Base-by-base conservation (phyloP, 2,797 vertebrate species). In the Pampus argenteus region DNA sequence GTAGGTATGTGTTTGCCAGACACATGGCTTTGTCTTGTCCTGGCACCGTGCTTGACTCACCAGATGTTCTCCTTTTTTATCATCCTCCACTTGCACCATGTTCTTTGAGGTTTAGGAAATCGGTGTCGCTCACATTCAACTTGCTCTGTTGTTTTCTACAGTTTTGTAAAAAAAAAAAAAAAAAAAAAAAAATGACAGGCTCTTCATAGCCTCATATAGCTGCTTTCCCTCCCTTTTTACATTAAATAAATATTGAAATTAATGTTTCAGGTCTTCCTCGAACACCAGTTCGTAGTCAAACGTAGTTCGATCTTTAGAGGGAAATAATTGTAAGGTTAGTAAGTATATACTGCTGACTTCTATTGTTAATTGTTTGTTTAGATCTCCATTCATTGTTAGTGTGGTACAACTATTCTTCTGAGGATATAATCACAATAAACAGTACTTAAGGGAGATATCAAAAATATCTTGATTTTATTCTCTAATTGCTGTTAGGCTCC, bases 21-120 rank as follows among this genome's bases (percentile, higher is more conserved):
- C 92, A 90, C 90, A 91, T 88, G 91, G 92, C 90, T 94, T 93
- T 92, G 91, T 94, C 90, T 93, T 84, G 90, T 94, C 93, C 91
- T 94, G 95, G 93, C 95, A 93, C 90, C 9, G 74, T 60, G 85
- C 90, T 93, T 79, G 44, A 71, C 90, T 91, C 91, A 92, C 93
- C 95, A 95, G 95, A 95, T 95, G 94, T 95, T 95, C 93, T 91
- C 83, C 90, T 92, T 92, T 92, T 93, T 95, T 94, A 94, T 94
- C 94, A 88, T 92, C 90, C 87, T 92, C 89, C 90, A 87, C 87
- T 93, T 87, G 90, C 79, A 62, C 86, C 76, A 71, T 81, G 90
- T 91, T 94, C 84, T 91, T 92, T 92, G 85, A 91, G 90, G 70
- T 89, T 87, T 86, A 75, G 74, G 62, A 73, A 89, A 88, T 90